A percentile compares a stretch with the other conserved stretches of the same genome.
Evolutionary conservation across 2,113 vertebrate species (phyloP).

Genomic region (Lophotis ruficrista): DNA sequence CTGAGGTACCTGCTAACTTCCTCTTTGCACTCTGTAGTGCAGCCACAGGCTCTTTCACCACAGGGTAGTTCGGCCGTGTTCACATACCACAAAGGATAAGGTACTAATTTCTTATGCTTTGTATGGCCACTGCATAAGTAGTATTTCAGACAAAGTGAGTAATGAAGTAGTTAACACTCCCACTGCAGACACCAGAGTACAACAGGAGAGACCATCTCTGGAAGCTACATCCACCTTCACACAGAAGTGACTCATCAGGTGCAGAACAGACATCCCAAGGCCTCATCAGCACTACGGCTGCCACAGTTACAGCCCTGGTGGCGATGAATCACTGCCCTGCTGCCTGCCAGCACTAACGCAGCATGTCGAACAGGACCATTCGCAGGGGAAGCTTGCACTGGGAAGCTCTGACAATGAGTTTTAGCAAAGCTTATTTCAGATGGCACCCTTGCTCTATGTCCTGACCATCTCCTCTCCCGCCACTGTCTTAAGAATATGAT

Average conservation of each 20-base stretch:
- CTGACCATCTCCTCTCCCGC: not conserved
- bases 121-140: not conserved
- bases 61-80: not conserved
- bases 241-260: constrained; percentile 43
- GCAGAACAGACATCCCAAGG: constrained; percentile 4
- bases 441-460: not conserved
- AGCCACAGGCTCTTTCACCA: not conserved
- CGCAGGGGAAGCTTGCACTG: not conserved
- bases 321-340: not conserved
- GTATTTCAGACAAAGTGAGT: not conserved
- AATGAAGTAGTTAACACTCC: not conserved
- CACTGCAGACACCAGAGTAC: not conserved
- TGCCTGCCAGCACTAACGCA: not conserved
- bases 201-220: not conserved
- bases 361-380: not conserved
- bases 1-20: not conserved
- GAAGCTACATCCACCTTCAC: not conserved
- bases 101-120: not conserved
- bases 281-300: not conserved
- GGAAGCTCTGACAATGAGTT: not conserved
- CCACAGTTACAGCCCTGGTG: not conserved
- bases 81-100: not conserved
- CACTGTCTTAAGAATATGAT: not conserved
- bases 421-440: not conserved
- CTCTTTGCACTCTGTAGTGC: not conserved